These are phyloP conservation scores for Oncorhynchus mykiss DNA, from an alignment of 2,113 vertebrate genomes.

Conservation along the genomic window DNA sequence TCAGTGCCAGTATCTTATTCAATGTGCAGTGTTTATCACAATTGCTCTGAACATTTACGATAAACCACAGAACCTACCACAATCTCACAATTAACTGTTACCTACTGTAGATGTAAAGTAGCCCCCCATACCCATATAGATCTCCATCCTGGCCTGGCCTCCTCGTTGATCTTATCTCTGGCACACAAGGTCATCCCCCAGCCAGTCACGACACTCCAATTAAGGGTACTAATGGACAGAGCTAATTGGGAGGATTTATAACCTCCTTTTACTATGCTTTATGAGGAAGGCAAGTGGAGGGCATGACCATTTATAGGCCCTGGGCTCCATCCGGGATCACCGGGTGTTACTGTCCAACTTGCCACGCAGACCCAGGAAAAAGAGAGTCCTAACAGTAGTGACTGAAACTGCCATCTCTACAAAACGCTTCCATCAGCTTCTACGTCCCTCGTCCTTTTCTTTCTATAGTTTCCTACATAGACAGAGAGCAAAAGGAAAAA, in stretches of 20 bases:
- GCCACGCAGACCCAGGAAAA: slow-evolving; percentile 18
- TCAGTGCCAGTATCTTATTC: too few species aligned
- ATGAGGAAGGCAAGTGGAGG: slow-evolving; percentile 78
- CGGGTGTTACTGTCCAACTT: slow-evolving; percentile 52
- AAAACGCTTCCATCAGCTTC: not conserved
- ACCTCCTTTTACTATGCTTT: slow-evolving; percentile 79
- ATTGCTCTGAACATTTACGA: too few species aligned
- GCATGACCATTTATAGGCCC: slow-evolving; percentile 79
- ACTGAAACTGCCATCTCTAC: not conserved
- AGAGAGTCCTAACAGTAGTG: slow-evolving; percentile 11
- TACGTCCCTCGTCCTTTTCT: not conserved
- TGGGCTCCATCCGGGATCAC: slow-evolving; percentile 65
- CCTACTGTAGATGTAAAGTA: slow-evolving; percentile 30
- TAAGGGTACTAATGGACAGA: slow-evolving; percentile 79
- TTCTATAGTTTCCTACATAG: not conserved
- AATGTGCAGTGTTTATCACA: too few species aligned
- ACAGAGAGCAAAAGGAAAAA: not conserved
- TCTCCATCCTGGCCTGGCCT: slow-evolving; percentile 38
- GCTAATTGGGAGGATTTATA: slow-evolving; percentile 82
- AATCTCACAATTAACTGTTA: slow-evolving; percentile 38
- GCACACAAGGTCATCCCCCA: slow-evolving; percentile 77
- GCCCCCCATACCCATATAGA: slow-evolving; percentile 50
- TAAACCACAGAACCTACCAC: not conserved
- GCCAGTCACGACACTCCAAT: slow-evolving; percentile 78
- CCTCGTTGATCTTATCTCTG: slow-evolving; percentile 64